Evolutionary conservation across 2,797 vertebrate species (phyloP), one percentile per base, ranked within the genome.

Genomic region (Sebastes umbrosus): DNA sequence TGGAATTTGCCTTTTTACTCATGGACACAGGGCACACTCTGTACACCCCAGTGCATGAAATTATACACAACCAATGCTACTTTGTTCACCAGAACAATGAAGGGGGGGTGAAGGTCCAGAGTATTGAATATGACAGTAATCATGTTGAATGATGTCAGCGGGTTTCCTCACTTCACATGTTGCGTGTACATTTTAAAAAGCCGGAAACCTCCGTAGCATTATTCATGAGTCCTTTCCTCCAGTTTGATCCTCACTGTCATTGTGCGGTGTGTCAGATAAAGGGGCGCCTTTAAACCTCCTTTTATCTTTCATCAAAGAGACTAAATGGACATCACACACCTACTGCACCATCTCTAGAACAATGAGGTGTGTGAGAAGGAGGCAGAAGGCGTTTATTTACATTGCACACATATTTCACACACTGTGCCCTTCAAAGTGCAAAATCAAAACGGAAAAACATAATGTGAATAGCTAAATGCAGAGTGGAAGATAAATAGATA

Each of bases 221-320:
- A 52, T 73, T 84, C 76, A 71, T 74, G 71, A 80, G 22, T 64
- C 8, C 3, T 43, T 69, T 70, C 12, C 55, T 69, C 46, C 43
- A 20, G 22, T 31, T 79, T 79, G 22, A 65, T 62, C 46, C 58
- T 27, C 22, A 12, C 63, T 60, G 57, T 75, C 72, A 36, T 27
- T 25, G 43, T 50, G 54, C 18, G 29, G 63, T 32, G n/a, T 69
- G 55, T 60, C 60, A 71, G 72, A 73, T 64, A 43, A 58, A 75
- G 39, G 5, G 58, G 32, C 10, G 8, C 43, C 46, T 70, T 77
- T 31, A 62, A 57, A 13, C 22, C 18, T 2, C 25, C 60, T 80
- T 73, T 86, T 68, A 80, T 84, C 70, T 43, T 66, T 54, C 52
- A 54, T 54, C 70, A 73, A 65, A 60, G 69, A 83, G 70, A 77